Percentiles rank a stretch among this genome's conserved stretches.
phyloP scores from a whole-genome alignment of 1,140 invertebrate genomes.

The Heliconius hermathena region DNA sequence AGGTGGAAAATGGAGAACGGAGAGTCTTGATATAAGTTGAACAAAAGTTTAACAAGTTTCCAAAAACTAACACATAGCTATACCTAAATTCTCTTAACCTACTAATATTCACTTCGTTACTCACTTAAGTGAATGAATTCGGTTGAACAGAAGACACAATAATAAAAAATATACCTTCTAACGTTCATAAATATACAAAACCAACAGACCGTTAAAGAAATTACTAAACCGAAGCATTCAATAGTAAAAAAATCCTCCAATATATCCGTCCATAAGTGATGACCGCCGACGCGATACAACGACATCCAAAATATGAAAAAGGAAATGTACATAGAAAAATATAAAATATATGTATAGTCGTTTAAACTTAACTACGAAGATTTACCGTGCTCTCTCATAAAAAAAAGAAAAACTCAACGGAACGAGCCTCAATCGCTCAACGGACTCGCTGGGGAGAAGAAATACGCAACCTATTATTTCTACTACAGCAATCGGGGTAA shows the following conservation, averaged over 20 bases:
- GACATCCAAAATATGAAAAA: no score
- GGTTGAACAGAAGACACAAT: no score
- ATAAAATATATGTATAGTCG: conserved; percentile 16
- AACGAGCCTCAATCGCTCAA: conserved; percentile 42
- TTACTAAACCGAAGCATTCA: background rate
- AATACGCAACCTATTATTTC: conserved; percentile 52
- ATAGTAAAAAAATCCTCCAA: background rate
- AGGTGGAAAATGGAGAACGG: no score
- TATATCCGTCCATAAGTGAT: background rate
- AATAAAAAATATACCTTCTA: no score
- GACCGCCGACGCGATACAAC: background rate
- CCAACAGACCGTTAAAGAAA: background rate
- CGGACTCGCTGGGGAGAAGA: conserved; percentile 40
- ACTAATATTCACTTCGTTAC: no score
- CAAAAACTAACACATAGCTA: no score
- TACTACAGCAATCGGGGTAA: conserved; percentile 48
- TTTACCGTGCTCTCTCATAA: conserved; percentile 34
- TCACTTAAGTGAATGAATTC: no score
- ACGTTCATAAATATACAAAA: background rate
- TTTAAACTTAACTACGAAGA: conserved; percentile 38
- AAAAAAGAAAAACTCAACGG: conserved; percentile 25
- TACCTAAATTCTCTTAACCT: no score
- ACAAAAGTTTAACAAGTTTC: no score
- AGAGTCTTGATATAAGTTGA: no score
- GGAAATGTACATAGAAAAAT: background rate